Evolutionary conservation across 1,140 invertebrate species (phyloP), one percentile per base, ranked within the genome.

Genomic region (Solenopsis fugax): DNA sequence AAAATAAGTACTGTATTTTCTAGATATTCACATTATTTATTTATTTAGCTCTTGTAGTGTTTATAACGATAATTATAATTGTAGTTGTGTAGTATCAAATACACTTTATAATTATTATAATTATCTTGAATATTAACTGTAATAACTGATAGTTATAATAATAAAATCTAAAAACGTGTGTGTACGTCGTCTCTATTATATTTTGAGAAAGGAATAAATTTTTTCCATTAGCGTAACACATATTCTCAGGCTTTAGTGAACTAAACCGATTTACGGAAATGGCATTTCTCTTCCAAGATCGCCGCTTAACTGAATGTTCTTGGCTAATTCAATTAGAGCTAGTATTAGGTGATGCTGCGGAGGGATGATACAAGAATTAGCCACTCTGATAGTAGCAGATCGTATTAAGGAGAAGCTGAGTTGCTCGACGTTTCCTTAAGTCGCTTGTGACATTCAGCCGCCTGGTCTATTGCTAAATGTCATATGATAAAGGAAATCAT

Each of bases 301-400:
- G 76, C 85, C 89, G 86, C 85, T 92, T 89, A 87, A 69, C 85
- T 54, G 34, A 85, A 77, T 81, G 52, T 37, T 60, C 60, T 50
- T 56, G 65, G 72, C 48, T 92, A 90, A 92, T 92, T 91, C 73
- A 85, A 90, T 92, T 91, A 90, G 87, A 86, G 60, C 71, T 71
- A 76, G 89, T 78, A 91, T 91, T 90, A 91, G 85, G 58, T 60
- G 81, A 89, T 71, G 76, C 67, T 41, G 58, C 21, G 69, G 18
- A 82, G 58, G 88, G 88, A 89, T 89, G 88, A 88, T 88, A 85
- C 87, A 90, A 90, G 90, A 90, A 90, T 92, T 91, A 92, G 86
- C 71, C 86, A 62, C 9, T 12, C 37, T 65, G 7, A n/a, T 56
- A 88, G 24, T 29, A 62, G 41, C 65, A 60, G 56, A 86, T 86